Percentiles rank a stretch among this genome's conserved stretches.
These are phyloP conservation scores for Lysiphlebus fabarum DNA, from an alignment of 1,140 invertebrate species.

Conservation along the genomic window DNA sequence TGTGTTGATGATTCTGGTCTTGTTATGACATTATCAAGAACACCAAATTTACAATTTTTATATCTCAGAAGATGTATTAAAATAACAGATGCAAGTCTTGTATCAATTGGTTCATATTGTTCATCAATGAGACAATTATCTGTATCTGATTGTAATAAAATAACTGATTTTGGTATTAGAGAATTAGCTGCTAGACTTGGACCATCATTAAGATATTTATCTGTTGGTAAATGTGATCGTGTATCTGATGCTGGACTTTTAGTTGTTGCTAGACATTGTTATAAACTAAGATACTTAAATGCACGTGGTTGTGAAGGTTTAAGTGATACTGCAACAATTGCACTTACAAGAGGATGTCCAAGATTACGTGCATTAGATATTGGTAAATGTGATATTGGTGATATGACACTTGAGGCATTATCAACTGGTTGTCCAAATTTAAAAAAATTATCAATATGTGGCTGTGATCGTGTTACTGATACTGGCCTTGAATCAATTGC, in stretches of 20 bases:
- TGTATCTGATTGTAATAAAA: conserved; percentile 82
- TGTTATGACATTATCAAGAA: conserved; percentile 76
- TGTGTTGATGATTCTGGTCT: conserved; percentile 79
- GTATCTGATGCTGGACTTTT: conserved; percentile 81
- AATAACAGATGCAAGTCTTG: conserved; percentile 77
- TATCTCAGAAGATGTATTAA: conserved; percentile 83
- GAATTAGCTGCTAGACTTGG: conserved; percentile 81
- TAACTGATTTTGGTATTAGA: conserved; percentile 88
- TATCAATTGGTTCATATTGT: conserved; percentile 84
- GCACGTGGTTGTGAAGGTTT: conserved; percentile 87
- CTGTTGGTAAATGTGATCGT: conserved; percentile 85
- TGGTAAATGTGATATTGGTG: conserved; percentile 89
- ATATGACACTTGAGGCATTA: conserved; percentile 77
- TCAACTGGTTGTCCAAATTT: conserved; percentile 87
- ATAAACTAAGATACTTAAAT: conserved; percentile 86
- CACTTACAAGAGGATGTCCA: conserved; percentile 78
- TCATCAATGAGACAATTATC: conserved; percentile 78
- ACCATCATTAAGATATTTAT: conserved; percentile 77
- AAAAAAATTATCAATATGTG: conserved; percentile 83
- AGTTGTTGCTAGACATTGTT: conserved; percentile 83
- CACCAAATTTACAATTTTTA: conserved; percentile 82
- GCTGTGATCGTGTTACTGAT: conserved; percentile 86
- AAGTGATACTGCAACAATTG: conserved; percentile 83
- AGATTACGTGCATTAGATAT: conserved; percentile 81
- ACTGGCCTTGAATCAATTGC: conserved; percentile 81